Evolutionary conservation across 2,113 vertebrate species (phyloP).

Genomic region (Menura novaehollandiae): DNA sequence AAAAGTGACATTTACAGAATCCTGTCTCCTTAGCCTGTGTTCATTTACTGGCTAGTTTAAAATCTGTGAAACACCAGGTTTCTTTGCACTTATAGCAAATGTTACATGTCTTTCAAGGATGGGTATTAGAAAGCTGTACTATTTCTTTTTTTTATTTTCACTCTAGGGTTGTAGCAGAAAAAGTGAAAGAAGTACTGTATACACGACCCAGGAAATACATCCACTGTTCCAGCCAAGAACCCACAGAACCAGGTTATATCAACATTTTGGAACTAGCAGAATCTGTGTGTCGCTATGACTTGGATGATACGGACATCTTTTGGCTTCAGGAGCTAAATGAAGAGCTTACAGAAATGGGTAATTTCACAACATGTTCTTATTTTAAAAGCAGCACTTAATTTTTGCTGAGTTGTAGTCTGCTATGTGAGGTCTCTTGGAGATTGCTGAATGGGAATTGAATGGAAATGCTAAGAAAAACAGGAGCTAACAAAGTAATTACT

Average conservation of each 20-base stretch:
- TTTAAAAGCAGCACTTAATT: not conserved
- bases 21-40: not conserved
- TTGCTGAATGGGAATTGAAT: not conserved
- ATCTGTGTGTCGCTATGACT: slow-evolving; percentile 91
- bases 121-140: not conserved
- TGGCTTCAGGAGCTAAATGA: slow-evolving; percentile 89
- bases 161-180: slow-evolving; percentile 82
- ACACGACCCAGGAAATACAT: slow-evolving; percentile 88
- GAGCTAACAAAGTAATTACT: not conserved
- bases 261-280: slow-evolving; percentile 91
- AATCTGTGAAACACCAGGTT: not conserved
- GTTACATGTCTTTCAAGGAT: not conserved
- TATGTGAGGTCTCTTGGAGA: not conserved
- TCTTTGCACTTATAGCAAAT: not conserved
- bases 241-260: slow-evolving; percentile 83
- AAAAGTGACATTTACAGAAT: not conserved
- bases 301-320: slow-evolving; percentile 92
- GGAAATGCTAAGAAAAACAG: not conserved
- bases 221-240: slow-evolving; percentile 81
- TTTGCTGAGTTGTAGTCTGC: not conserved
- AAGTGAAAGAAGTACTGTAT: slow-evolving; percentile 84
- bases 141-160: not conserved
- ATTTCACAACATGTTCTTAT: not conserved
- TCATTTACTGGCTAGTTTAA: not conserved
- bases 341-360: slow-evolving; percentile 89